Evolutionary conservation across 2,888 invertebrate species (phyloP), one percentile per base, ranked within the genome.

Genomic region (Emmelina monodactyla): DNA sequence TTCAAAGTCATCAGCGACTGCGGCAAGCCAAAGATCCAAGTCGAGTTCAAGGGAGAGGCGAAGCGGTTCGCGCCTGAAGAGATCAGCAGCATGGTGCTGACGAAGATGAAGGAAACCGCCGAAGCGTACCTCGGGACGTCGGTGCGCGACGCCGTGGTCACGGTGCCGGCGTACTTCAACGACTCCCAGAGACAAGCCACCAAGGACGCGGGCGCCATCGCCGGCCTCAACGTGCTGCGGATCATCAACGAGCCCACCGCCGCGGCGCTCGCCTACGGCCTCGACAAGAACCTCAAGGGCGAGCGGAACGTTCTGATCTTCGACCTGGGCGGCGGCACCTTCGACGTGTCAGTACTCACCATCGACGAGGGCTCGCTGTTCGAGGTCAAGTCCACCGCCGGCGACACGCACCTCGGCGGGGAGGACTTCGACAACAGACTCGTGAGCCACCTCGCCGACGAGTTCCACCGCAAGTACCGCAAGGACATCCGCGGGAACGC

Each of bases 221-320:
- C 86, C 38, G 87, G 87, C 10, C 58, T 90, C 29, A 89, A 89
- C 57, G 88, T 91, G 1, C 63, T 90, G 31, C 73, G 89, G 38
- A 89, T 91, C 46, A 87, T 89, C 49, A 88, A 89, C 58, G 89
- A 90, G 55, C 89, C 89, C 1, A 89, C 88, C 3, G 86, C 85
- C 3, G 88, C 86, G 9, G 83, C 85, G 31, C 58, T 87, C 28
- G 86, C 86, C 10, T 86, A 88, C 57, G 88, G 88, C 9, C 62
- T 83, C 35, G 82, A 82, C 48, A 82, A 82, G 48, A 81, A 87
- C 75, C 55, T 84, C 60, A 62, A 66, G 42, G 83, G 82, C 11
- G 82, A 83, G 46, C 63, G 71, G 25, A 81, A 81, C 45, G 82
- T 84, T 5, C 53, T 82, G 15, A 83, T 83, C 37, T 83, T 83